Conservation (phyloP, 2,113 vertebrate species). For the Epinephelus cyanopodus region DNA sequence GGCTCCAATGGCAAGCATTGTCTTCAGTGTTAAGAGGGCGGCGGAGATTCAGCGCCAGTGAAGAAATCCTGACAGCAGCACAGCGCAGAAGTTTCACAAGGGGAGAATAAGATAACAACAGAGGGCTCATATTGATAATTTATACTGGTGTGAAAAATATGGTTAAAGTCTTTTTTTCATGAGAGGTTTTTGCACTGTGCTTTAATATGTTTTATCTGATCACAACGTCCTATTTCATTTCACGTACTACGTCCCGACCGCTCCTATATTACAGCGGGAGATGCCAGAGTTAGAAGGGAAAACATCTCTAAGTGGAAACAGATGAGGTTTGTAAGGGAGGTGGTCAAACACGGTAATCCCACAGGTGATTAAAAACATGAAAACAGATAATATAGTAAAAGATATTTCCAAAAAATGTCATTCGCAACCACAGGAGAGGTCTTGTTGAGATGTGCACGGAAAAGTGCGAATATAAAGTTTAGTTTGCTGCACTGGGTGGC, state of each 20-base stretch:
- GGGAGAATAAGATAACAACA: conserved; percentile 21
- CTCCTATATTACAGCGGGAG: conserved; percentile 16
- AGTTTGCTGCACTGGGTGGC: conserved; percentile 12
- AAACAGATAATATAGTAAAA: conserved; percentile 24
- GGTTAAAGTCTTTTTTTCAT: conserved; percentile 14
- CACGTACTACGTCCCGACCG: conserved; percentile 10
- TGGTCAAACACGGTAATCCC: conserved; percentile 16
- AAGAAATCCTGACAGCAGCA: conserved; percentile 55
- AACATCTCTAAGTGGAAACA: conserved; percentile 52
- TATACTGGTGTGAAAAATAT: conserved; percentile 41
- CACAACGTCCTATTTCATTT: conserved; percentile 26
- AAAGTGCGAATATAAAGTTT: conserved; percentile 2
- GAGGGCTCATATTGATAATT: conserved; percentile 45
- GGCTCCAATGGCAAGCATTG: conserved; percentile 41
- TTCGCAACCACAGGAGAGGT: not conserved
- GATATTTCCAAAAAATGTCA: conserved; percentile 6
- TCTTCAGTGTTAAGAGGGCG: conserved; percentile 46
- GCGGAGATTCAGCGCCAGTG: conserved; percentile 44
- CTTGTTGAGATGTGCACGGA: not conserved
- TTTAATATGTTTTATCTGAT: conserved; percentile 51
- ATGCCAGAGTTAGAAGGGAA: conserved; percentile 35
- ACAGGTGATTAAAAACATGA: conserved; percentile 30
- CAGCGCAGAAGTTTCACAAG: conserved; percentile 35
- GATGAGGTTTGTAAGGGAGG: conserved; percentile 31
- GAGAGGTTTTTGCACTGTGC: not conserved